Percentiles rank a stretch among this genome's conserved stretches.
Evolutionary conservation across 2,113 vertebrate genomes (phyloP).

Genomic region (Struthidea cinerea): DNA sequence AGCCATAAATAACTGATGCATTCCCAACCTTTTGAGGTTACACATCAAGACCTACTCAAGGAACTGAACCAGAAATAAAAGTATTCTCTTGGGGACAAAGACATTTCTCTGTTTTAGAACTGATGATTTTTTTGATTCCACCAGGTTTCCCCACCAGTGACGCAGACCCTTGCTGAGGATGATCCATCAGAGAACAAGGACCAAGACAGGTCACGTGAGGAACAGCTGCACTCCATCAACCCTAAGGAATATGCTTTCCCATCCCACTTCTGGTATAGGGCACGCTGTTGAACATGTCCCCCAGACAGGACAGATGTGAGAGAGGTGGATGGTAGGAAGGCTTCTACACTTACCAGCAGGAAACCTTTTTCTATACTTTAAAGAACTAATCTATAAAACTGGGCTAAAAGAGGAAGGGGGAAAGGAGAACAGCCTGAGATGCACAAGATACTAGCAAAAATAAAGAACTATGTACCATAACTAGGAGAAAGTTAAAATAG

Average conservation of each 20-base stretch:
- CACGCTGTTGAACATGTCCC: rapidly evolving
- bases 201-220: rapidly evolving
- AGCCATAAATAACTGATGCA: neutral
- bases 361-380: neutral
- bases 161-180: neutral
- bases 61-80: neutral
- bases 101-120: neutral
- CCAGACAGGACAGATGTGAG: neutral
- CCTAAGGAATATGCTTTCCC: neutral
- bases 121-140: neutral
- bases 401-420: neutral
- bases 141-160: neutral
- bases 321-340: neutral
- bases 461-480: neutral
- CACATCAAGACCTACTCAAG: neutral
- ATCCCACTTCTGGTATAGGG: neutral
- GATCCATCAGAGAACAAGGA: neutral
- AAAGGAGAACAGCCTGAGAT: neutral
- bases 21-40: neutral
- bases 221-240: neutral
- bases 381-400: neutral
- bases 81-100: neutral
- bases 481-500: neutral
- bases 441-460: neutral
- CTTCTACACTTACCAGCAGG: neutral